These are phyloP conservation scores for Stigmatopora argus DNA, from an alignment of 2,113 vertebrate genomes.

Conservation along the genomic window DNA sequence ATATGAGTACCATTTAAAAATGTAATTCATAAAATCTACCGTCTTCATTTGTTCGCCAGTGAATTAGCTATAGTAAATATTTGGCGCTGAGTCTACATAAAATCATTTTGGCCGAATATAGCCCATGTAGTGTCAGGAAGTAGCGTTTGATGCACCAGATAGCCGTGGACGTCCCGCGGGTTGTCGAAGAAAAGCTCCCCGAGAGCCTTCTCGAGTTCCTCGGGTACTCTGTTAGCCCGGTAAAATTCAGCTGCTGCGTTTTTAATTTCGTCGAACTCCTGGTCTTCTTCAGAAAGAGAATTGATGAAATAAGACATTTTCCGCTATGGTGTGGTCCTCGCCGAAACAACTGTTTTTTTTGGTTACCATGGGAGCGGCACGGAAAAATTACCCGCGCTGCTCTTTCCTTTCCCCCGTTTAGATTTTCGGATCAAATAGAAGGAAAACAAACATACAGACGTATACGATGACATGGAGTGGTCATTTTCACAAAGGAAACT, in stretches of 20 bases:
- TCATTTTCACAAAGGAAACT: background rate
- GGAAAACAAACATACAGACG: background rate
- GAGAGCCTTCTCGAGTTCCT: slow-evolving; percentile 71
- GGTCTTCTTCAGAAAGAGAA: slow-evolving; percentile 22
- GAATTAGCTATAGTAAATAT: background rate
- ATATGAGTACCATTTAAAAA: too few relatives aligned
- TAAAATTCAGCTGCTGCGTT: slow-evolving; percentile 72
- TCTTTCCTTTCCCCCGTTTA: background rate
- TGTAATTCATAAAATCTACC: too few relatives aligned
- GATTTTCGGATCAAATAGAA: background rate
- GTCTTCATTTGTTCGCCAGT: too few relatives aligned
- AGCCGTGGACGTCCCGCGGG: slow-evolving; percentile 74
- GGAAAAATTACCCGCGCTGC: background rate
- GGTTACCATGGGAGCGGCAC: slow-evolving; percentile 33
- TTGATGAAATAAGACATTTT: slow-evolving; percentile 44
- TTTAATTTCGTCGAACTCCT: slow-evolving; percentile 32
- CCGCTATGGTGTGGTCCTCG: background rate
- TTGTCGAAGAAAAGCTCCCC: slow-evolving; percentile 62
- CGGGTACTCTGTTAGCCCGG: slow-evolving; percentile 51
- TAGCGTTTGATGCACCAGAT: slow-evolving; percentile 65
- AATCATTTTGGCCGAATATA: background rate
- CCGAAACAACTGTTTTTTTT: slow-evolving; percentile 8
- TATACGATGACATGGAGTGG: background rate
- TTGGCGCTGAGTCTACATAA: background rate
- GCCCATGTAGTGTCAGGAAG: background rate